Evolutionary conservation across 2,888 invertebrate genomes (phyloP).

Genomic region (Caenorhabditis sinica): DNA sequence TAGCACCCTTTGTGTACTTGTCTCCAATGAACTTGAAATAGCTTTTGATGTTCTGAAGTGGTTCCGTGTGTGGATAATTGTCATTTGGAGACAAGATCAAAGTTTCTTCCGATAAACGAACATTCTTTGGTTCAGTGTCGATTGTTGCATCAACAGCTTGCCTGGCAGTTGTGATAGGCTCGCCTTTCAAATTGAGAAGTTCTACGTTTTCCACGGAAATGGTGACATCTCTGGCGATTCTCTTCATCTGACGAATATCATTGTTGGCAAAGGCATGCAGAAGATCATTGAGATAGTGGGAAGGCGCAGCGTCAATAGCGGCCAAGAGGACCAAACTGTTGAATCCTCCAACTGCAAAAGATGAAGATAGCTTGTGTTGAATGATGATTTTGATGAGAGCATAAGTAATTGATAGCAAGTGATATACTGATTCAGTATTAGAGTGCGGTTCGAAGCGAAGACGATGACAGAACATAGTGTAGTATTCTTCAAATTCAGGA

Average conservation of each 20-base stretch:
- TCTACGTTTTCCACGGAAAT: slow-evolving; percentile 57
- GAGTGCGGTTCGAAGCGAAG: slow-evolving; percentile 67
- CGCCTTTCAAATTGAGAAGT: slow-evolving; percentile 54
- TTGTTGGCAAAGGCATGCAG: slow-evolving; percentile 58
- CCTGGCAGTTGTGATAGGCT: slow-evolving; percentile 61
- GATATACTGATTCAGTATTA: slow-evolving; percentile 44
- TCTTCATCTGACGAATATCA: slow-evolving; percentile 67
- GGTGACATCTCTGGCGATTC: slow-evolving; percentile 66
- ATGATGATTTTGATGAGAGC: slow-evolving; percentile 58
- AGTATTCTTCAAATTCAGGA: slow-evolving; percentile 60
- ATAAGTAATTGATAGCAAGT: slow-evolving; percentile 49
- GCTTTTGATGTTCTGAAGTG: slow-evolving; percentile 27
- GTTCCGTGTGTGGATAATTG: not conserved
- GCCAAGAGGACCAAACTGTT: slow-evolving; percentile 60
- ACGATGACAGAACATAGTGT: slow-evolving; percentile 62
- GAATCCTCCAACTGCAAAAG: slow-evolving; percentile 62
- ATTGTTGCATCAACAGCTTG: slow-evolving; percentile 61
- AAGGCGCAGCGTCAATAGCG: slow-evolving; percentile 64
- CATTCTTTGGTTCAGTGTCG: slow-evolving; percentile 19
- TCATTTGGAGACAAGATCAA: slow-evolving; percentile 48
- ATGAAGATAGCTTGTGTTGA: slow-evolving; percentile 33
- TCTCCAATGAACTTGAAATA: slow-evolving; percentile 54
- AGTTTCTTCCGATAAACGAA: slow-evolving; percentile 22
- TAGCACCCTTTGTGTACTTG: slow-evolving; percentile 38
- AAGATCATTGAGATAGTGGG: slow-evolving; percentile 70